phyloP scores from a whole-genome alignment of 2,113 vertebrate species.

The Otis tarda region DNA sequence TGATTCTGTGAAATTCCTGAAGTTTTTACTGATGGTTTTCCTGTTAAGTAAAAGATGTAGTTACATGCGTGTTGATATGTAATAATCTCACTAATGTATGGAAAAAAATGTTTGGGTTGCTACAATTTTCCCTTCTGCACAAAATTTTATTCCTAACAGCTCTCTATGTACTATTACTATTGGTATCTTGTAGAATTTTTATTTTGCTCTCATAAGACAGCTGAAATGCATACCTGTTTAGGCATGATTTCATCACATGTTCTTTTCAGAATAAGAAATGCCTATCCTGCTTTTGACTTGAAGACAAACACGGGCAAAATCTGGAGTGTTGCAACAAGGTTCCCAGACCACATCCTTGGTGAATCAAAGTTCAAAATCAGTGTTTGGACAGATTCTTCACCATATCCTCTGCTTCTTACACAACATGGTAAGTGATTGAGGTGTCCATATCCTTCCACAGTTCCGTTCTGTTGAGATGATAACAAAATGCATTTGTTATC shows the following conservation, averaged over 20 bases:
- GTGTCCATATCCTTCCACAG: background rate
- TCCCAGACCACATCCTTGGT: slow-evolving; percentile 50
- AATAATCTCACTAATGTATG: background rate
- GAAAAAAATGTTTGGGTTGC: background rate
- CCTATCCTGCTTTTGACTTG: slow-evolving; percentile 46
- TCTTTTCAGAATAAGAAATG: slow-evolving; percentile 66
- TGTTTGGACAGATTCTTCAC: slow-evolving; percentile 41
- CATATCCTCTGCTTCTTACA: slow-evolving; percentile 6
- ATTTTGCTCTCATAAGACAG: background rate
- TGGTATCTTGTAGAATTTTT: background rate
- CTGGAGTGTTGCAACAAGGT: slow-evolving; percentile 52
- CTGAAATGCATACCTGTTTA: background rate
- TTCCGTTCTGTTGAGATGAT: background rate
- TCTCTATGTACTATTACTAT: background rate
- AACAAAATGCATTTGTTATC: background rate
- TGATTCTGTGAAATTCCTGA: background rate
- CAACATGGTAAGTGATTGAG: background rate
- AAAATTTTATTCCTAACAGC: background rate
- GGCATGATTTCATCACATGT: background rate
- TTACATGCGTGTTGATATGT: background rate
- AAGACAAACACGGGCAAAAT: slow-evolving; percentile 69
- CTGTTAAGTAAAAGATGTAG: background rate
- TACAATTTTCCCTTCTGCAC: background rate
- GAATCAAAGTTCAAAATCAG: slow-evolving; percentile 52
- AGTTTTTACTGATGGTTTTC: background rate